Evolutionary conservation across 2,797 vertebrate genomes (phyloP).

Genomic region (Threskiornis aethiopicus): DNA sequence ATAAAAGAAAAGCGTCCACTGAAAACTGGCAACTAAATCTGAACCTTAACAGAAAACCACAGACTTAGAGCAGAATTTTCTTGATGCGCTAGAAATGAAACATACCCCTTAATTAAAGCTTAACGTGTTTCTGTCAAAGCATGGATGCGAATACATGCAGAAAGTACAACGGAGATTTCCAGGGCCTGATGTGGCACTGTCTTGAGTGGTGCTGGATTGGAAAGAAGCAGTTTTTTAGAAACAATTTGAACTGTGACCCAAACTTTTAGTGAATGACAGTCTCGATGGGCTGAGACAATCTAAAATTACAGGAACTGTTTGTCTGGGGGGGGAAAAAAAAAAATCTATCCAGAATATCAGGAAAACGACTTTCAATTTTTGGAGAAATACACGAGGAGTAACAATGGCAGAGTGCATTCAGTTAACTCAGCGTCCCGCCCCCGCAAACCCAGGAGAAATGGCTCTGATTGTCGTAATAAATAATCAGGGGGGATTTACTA

Average conservation of each 20-base stretch:
- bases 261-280: not conserved
- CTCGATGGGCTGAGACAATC: not conserved
- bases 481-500: not conserved
- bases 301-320: not conserved
- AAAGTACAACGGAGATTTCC: not conserved
- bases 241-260: not conserved
- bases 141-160: not conserved
- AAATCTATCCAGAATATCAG: not conserved
- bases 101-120: not conserved
- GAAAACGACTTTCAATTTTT: not conserved
- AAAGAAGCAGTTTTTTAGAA: not conserved
- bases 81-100: not conserved
- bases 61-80: not conserved
- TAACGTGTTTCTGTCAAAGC: not conserved
- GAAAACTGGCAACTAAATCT: not conserved
- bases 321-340: not conserved
- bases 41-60: not conserved
- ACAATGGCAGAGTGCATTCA: not conserved
- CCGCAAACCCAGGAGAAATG: not conserved
- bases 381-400: not conserved
- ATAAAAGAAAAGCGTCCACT: not conserved
- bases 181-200: not conserved
- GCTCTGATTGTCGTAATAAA: not conserved
- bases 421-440: not conserved
- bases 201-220: not conserved